Evolutionary conservation across 1,140 invertebrate species (phyloP).

Genomic region (Panulirus ornatus): DNA sequence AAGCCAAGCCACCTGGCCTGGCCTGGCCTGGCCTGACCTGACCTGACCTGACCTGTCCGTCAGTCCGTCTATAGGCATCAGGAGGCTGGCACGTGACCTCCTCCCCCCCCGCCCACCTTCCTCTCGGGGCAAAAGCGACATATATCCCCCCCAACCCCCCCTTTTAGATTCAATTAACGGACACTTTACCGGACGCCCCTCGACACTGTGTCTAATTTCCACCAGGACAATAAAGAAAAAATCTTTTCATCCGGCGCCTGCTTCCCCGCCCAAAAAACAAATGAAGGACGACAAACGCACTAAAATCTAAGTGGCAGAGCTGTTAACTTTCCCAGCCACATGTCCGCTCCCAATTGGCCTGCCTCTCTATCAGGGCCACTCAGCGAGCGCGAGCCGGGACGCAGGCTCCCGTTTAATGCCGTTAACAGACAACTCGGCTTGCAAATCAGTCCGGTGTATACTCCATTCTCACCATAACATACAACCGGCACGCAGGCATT

Average conservation of each 20-base stretch:
- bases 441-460: background rate
- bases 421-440: background rate
- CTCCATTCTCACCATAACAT: background rate
- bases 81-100: too few relatives aligned
- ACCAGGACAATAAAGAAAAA: constrained; percentile 35
- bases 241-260: too few relatives aligned
- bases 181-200: background rate
- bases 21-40: too few relatives aligned
- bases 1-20: too few relatives aligned
- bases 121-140: background rate
- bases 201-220: constrained; percentile 34
- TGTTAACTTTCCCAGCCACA: constrained; percentile 61
- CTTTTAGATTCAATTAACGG: background rate
- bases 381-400: constrained; percentile 19
- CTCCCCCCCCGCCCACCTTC: background rate
- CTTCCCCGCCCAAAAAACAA: too few relatives aligned
- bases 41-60: too few relatives aligned
- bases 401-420: background rate
- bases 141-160: background rate
- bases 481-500: background rate
- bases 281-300: constrained; percentile 66
- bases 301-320: constrained; percentile 67
- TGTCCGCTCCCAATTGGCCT: constrained; percentile 47
- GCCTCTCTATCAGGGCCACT: constrained; percentile 21
- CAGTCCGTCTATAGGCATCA: too few relatives aligned